Conservation (phyloP, 2,888 invertebrate species). For the Chrysodeixis includens region DNA sequence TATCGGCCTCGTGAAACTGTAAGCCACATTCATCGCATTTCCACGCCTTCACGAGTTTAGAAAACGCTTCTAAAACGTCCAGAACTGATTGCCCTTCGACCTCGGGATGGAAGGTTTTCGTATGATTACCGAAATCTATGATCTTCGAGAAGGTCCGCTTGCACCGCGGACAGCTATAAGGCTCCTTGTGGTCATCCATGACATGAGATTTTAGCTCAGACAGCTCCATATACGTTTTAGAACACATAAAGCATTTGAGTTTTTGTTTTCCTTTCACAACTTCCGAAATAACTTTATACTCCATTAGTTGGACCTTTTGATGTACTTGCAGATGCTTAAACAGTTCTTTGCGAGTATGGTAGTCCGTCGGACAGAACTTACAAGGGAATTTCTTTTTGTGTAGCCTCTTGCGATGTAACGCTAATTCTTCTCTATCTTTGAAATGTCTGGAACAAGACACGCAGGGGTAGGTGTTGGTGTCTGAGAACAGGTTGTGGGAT, state of each 20-base stretch:
- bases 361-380: conserved; percentile 86
- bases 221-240: conserved; percentile 74
- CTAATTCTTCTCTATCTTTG: conserved; percentile 75
- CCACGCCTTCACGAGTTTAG: conserved; percentile 83
- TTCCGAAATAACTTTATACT: conserved; percentile 84
- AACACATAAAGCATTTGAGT: conserved; percentile 81
- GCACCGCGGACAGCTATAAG: conserved; percentile 79
- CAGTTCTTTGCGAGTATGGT: conserved; percentile 79
- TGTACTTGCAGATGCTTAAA: conserved; percentile 83
- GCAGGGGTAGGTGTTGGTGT: conserved; percentile 70
- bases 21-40: conserved; percentile 84
- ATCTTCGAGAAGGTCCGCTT: conserved; percentile 77
- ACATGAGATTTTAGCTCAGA: conserved; percentile 81
- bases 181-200: conserved; percentile 81
- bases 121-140: conserved; percentile 81
- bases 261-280: conserved; percentile 81
- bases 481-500: conserved; percentile 73
- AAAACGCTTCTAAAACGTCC: conserved; percentile 82
- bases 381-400: conserved; percentile 82
- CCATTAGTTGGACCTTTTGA: conserved; percentile 84
- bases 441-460: conserved; percentile 77
- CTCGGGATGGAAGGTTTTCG: conserved; percentile 79
- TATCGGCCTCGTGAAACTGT: conserved; percentile 83
- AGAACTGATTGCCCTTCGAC: conserved; percentile 80
- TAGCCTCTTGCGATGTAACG: conserved; percentile 74